Evolutionary conservation across 2,797 vertebrate species (phyloP).

Genomic region (Rhinophrynus dorsalis): DNA sequence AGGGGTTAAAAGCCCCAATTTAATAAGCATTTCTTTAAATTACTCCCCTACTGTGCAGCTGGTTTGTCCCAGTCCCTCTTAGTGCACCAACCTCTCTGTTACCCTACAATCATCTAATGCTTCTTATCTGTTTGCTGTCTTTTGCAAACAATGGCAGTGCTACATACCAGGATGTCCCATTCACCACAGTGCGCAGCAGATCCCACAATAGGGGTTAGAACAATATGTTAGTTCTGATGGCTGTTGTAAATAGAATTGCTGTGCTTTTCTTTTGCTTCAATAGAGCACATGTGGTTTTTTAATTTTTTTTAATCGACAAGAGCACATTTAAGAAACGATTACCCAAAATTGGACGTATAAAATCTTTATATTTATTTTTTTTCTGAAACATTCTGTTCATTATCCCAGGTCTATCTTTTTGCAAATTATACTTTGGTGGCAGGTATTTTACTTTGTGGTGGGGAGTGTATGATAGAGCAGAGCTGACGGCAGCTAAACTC

Average conservation of each 20-base stretch:
- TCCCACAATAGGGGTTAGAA: conserved; percentile 19
- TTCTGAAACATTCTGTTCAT: conserved; percentile 50
- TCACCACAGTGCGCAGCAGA: conserved; percentile 1
- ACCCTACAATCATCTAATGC: too few species aligned
- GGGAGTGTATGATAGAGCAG: conserved; percentile 35
- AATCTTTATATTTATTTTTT: conserved; percentile 19
- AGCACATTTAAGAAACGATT: conserved; percentile 45
- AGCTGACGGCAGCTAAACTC: conserved; percentile 31
- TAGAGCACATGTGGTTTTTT: conserved; percentile 36
- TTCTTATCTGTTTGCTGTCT: conserved; percentile 5
- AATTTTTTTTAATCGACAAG: conserved; percentile 37
- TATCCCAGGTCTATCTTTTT: conserved; percentile 36
- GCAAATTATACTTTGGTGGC: conserved; percentile 39
- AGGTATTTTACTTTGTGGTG: conserved; percentile 36
- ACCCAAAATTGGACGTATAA: conserved; percentile 41
- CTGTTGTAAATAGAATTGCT: conserved; percentile 17
- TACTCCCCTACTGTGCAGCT: too few species aligned
- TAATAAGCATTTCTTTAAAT: too few species aligned
- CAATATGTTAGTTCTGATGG: conserved; percentile 21
- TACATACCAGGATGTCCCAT: conserved; percentile 3
- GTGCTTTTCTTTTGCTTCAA: conserved; percentile 50
- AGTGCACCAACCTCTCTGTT: too few species aligned
- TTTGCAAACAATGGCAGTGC: background rate
- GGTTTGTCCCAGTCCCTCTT: too few species aligned
- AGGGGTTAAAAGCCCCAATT: too few species aligned